Percentiles rank a stretch among this genome's conserved stretches.
Conservation (phyloP, 2,888 invertebrate genomes). For the Micoletzkya japonica region DNA sequence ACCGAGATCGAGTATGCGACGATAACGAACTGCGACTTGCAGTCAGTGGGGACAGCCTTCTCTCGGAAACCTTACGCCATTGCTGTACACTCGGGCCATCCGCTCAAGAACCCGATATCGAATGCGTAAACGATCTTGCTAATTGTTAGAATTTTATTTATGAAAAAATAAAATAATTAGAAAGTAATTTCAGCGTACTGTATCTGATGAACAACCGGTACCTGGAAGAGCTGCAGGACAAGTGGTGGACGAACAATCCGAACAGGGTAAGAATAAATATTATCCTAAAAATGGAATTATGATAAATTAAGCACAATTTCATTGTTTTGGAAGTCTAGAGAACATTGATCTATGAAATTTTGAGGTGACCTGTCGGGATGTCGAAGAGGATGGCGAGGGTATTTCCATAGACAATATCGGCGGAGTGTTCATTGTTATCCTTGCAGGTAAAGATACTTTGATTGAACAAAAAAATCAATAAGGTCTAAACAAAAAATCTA, state of each 20-base stretch:
- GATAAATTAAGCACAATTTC: background rate
- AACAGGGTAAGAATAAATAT: constrained; percentile 69
- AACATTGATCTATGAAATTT: background rate
- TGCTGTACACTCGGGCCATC: constrained; percentile 81
- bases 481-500: background rate
- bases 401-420: constrained; percentile 97
- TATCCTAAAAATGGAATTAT: background rate
- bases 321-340: constrained; percentile 73
- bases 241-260: constrained; percentile 91
- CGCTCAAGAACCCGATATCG: constrained; percentile 51
- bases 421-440: constrained; percentile 95
- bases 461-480: background rate
- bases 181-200: constrained; percentile 75
- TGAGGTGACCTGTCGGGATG: constrained; percentile 43
- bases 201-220: constrained; percentile 86
- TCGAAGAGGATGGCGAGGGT: constrained; percentile 86
- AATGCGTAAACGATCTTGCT: constrained; percentile 37
- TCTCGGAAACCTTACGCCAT: constrained; percentile 95
- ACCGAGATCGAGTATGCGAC: constrained; percentile 84
- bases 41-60: constrained; percentile 92
- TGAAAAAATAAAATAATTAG: background rate
- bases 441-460: constrained; percentile 76
- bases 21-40: constrained; percentile 83
- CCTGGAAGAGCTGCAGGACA: constrained; percentile 88
- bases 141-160: background rate